Evolutionary conservation across 2,113 vertebrate genomes (phyloP).

Genomic region (Empidonax traillii): DNA sequence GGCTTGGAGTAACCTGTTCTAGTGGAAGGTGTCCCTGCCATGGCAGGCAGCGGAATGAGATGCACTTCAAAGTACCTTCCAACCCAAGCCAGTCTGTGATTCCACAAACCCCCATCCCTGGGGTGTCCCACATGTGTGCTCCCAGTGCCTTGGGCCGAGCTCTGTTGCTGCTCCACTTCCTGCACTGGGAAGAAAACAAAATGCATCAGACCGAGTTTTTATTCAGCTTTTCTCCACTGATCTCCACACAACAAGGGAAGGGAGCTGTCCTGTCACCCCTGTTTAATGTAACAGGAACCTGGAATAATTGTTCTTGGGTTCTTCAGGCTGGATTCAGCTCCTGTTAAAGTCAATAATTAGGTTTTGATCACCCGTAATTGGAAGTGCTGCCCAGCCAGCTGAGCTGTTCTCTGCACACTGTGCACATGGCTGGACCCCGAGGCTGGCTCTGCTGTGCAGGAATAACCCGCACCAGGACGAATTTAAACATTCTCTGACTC

Average conservation of each 20-base stretch:
- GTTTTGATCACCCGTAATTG: constrained; percentile 48
- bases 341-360: constrained; percentile 52
- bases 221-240: background rate
- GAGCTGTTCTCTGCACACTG: background rate
- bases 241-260: background rate
- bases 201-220: background rate
- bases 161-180: background rate
- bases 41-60: no score
- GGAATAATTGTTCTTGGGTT: constrained; percentile 2
- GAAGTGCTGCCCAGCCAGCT: constrained; percentile 51
- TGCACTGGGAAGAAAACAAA: background rate
- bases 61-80: background rate
- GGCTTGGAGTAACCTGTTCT: background rate
- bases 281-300: background rate
- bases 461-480: rapidly evolving
- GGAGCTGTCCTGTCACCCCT: background rate
- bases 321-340: background rate
- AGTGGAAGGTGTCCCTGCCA: background rate
- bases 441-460: background rate
- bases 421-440: background rate
- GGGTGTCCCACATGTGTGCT: rapidly evolving
- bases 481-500: background rate
- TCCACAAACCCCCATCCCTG: rapidly evolving
- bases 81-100: background rate
- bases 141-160: background rate